Evolutionary conservation across 2,888 invertebrate species (phyloP), one percentile per base, ranked within the genome.

Genomic region (Erebia aethiops): DNA sequence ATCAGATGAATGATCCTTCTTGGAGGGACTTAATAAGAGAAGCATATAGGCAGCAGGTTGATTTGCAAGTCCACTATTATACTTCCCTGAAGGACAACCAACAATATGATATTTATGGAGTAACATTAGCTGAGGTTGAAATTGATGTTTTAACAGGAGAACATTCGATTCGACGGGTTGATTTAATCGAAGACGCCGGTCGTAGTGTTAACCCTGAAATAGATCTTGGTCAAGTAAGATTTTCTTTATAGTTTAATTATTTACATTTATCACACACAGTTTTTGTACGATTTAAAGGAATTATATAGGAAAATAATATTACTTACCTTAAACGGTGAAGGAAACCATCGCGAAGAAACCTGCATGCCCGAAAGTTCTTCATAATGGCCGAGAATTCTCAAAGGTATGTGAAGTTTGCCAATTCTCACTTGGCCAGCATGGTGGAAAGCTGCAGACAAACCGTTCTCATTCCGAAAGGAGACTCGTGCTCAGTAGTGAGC

Each of bases 101-200:
- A 26, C 2, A 78, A 1, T 85, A 87, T 62, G 84, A 88, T 69
- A 71, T 95, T 58, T 95, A 94, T 77, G 96, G 95, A 1, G 93
- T 94, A 0, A 90, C 94, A 1, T 87, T 95, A 8, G 84, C 94
- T 13, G 97, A 97, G 87, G 95, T 96, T 0, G 96, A 97, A 84
- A 83, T 97, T 0, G 97, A 97, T 83, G 86, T 96, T 21, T 84
- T 97, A 64, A 97, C 97, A 0, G 97, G 97, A 46, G 95, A 96
- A 80, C 94, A 95, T 76, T 89, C 95, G 76, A 84, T 96, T 52
- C 81, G 86, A 0, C 90, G 96, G 76, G 95, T 95, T 0, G 96
- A 96, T 82, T 84, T 96, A 64, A 79, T 96, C 49, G 95, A 96
- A 85, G 96, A 96, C 83, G 94, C 94, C 18, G 96, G 96, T 0